Percentiles rank a stretch among this genome's conserved stretches.
These are phyloP conservation scores for Tetraodon nigroviridis DNA, from an alignment of 2,113 vertebrate species.

Conservation along the genomic window DNA sequence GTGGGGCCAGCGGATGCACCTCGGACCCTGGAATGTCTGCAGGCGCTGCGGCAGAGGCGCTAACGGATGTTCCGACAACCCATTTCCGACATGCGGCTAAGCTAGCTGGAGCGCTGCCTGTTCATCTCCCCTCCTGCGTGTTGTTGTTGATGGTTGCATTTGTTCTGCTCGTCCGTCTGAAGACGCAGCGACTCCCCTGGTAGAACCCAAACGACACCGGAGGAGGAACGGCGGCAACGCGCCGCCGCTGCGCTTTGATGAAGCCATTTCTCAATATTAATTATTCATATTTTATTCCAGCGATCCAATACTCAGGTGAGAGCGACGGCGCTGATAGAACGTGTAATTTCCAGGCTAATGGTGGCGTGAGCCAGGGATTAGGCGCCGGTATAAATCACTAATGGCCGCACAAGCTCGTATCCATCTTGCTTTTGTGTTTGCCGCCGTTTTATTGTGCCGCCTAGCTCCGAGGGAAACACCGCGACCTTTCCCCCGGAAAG, in stretches of 20 bases:
- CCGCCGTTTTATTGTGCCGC: conserved; percentile 64
- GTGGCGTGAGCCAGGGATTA: conserved; percentile 68
- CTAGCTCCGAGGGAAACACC: conserved; percentile 67
- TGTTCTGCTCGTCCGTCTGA: neutral
- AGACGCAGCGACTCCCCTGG: conserved; percentile 47
- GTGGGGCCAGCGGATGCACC: no score
- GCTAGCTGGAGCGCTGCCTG: no score
- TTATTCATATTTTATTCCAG: conserved; percentile 99
- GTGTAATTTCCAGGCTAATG: conserved; percentile 91
- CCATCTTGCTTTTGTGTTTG: conserved; percentile 69
- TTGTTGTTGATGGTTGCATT: no score
- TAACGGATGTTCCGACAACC: no score
- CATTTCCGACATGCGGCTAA: no score
- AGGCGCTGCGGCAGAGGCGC: no score
- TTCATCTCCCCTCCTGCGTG: no score
- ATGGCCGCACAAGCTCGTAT: conserved; percentile 55
- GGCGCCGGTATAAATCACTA: conserved; percentile 66
- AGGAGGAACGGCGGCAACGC: conserved; percentile 78
- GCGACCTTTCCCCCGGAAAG: conserved; percentile 60
- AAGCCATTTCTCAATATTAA: conserved; percentile 97
- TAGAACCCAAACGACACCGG: conserved; percentile 5
- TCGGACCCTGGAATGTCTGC: no score
- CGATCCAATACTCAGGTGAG: conserved; percentile 99
- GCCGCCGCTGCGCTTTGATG: conserved; percentile 48
- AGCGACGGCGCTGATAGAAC: conserved; percentile 78